These are phyloP conservation scores for Keiferia lycopersicella DNA, from an alignment of 2,888 invertebrate genomes.

Conservation along the genomic window DNA sequence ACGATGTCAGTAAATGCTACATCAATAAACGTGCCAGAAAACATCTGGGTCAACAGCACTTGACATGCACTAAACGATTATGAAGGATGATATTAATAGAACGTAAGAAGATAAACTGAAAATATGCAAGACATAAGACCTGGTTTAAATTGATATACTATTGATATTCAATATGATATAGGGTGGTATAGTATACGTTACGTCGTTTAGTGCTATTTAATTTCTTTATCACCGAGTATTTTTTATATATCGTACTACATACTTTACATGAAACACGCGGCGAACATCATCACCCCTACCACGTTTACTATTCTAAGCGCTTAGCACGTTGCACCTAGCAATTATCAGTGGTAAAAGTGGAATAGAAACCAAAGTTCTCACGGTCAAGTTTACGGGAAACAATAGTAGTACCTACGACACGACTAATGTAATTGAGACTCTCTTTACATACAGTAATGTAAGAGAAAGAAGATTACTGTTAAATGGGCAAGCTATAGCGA, in stretches of 20 bases:
- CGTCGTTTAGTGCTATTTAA: too few relatives aligned
- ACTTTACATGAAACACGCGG: not conserved
- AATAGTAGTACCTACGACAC: constrained; percentile 31
- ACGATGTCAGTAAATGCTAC: not conserved
- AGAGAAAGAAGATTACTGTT: not conserved
- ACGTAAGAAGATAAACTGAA: not conserved
- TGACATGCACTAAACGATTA: not conserved
- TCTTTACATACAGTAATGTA: not conserved
- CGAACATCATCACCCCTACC: constrained; percentile 30
- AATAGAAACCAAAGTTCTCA: constrained; percentile 64
- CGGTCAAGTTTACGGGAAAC: constrained; percentile 58
- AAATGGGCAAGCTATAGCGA: not conserved
- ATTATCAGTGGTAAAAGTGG: constrained; percentile 55
- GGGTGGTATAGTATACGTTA: too few relatives aligned
- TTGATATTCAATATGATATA: too few relatives aligned
- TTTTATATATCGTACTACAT: too few relatives aligned
- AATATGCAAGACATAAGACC: not conserved
- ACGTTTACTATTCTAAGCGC: constrained; percentile 9
- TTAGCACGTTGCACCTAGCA: constrained; percentile 39
- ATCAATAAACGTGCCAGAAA: constrained; percentile 5
- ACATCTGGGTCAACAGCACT: constrained; percentile 11
- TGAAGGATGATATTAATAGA: constrained; percentile 22
- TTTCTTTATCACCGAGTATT: too few relatives aligned
- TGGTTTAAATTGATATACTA: too few relatives aligned
- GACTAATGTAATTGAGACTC: constrained; percentile 2